Conservation (phyloP, 2,113 vertebrate genomes). For the Platysternon megacephalum region DNA sequence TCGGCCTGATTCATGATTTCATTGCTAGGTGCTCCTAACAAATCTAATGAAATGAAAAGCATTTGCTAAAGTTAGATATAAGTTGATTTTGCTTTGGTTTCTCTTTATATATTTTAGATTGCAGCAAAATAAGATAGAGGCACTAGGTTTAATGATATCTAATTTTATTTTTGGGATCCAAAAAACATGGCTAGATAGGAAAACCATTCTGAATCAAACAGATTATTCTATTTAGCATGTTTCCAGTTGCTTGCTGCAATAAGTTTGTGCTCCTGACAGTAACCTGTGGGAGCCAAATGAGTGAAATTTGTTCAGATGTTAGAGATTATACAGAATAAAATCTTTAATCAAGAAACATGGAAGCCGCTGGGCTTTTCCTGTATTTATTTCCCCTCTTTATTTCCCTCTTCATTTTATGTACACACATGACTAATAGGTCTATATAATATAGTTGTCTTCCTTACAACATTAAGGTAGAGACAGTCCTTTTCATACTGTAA, state of each 20-base stretch:
- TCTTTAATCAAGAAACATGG: background rate
- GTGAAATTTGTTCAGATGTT: background rate
- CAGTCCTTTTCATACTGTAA: background rate
- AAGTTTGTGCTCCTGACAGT: constrained; percentile 18
- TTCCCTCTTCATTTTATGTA: background rate
- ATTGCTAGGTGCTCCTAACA: background rate
- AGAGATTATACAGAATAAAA: background rate
- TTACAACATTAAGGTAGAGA: constrained; percentile 9
- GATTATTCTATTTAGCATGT: background rate
- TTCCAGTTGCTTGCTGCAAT: background rate
- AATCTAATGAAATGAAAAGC: background rate
- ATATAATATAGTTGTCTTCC: background rate
- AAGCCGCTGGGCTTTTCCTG: background rate
- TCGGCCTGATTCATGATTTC: background rate
- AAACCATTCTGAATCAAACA: constrained; percentile 32
- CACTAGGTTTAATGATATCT: background rate
- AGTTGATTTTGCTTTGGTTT: background rate
- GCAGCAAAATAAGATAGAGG: background rate
- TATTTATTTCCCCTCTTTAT: background rate
- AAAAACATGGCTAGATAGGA: background rate
- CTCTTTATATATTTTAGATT: background rate
- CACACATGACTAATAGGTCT: background rate
- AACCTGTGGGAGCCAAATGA: background rate
- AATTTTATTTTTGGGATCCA: background rate
- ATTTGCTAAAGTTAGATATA: background rate